Percentiles rank a stretch among this genome's conserved stretches.
phyloP scores from a whole-genome alignment of 2,113 vertebrate genomes.

The Callipepla californica region DNA sequence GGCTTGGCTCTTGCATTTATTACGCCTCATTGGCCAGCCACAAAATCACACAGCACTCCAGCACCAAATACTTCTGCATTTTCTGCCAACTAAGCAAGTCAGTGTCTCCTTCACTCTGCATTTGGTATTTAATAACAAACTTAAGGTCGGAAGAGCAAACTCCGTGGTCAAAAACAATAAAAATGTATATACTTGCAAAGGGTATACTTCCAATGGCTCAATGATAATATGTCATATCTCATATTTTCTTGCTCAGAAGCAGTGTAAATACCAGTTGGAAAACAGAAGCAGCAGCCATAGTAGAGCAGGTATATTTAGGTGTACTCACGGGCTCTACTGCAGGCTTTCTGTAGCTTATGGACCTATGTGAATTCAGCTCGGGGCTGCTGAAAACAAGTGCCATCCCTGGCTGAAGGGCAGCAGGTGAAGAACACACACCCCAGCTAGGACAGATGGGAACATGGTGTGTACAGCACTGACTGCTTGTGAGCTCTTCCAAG shows the following conservation, averaged over 20 bases:
- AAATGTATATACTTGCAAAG: background rate
- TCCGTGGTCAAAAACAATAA: background rate
- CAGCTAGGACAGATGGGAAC: background rate
- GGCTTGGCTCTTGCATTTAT: background rate
- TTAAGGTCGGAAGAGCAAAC: background rate
- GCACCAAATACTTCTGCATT: background rate
- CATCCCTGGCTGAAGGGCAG: fast-evolving
- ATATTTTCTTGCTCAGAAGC: background rate
- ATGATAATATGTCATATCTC: background rate
- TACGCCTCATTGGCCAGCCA: background rate
- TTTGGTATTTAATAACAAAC: background rate
- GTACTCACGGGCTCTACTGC: fast-evolving
- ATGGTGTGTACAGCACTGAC: fast-evolving
- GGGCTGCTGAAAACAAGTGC: background rate
- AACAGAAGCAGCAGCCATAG: background rate
- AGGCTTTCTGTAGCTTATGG: background rate
- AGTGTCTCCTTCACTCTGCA: background rate
- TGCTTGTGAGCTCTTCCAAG: fast-evolving
- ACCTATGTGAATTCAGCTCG: background rate
- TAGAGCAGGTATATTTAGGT: background rate
- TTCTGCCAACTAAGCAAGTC: background rate
- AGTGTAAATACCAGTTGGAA: background rate
- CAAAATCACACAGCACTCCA: background rate
- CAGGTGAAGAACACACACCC: fast-evolving
- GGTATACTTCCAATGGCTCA: background rate